Evolutionary conservation across 2,113 vertebrate genomes (phyloP).

Genomic region (Tautogolabrus adspersus): DNA sequence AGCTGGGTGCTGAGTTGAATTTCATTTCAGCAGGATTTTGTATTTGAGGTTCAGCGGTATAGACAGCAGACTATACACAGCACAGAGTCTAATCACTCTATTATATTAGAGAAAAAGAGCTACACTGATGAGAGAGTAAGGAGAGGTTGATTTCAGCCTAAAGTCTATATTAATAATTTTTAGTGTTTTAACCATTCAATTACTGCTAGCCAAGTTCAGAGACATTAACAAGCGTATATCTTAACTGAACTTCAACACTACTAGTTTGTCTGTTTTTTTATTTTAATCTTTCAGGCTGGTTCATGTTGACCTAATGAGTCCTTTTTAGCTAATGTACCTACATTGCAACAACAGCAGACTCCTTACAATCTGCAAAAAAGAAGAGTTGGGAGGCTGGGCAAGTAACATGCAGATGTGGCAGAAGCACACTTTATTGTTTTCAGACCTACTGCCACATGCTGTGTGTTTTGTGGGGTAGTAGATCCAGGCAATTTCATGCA

Average conservation of each 20-base stretch:
- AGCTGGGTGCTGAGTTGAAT: constrained; percentile 50
- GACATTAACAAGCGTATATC: too few species aligned
- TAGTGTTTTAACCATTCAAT: too few species aligned
- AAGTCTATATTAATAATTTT: too few species aligned
- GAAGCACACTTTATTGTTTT: constrained; percentile 76
- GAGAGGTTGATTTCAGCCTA: too few species aligned
- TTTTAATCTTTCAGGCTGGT: not conserved
- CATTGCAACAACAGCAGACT: not conserved
- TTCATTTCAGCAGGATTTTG: constrained; percentile 16
- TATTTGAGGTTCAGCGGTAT: not conserved
- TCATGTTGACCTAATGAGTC: not conserved
- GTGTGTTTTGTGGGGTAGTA: not conserved
- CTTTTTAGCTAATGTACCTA: not conserved
- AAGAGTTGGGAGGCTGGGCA: constrained; percentile 28
- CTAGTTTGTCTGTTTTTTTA: not conserved
- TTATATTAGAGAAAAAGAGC: too few species aligned
- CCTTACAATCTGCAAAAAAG: constrained; percentile 5
- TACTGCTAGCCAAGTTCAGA: too few species aligned
- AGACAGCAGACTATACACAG: constrained; percentile 5
- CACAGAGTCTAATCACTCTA: not conserved
- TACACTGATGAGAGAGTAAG: too few species aligned
- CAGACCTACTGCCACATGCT: constrained; percentile 59
- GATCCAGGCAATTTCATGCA: too few species aligned
- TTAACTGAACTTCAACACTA: too few species aligned
- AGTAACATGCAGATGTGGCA: constrained; percentile 74